phyloP scores from a whole-genome alignment of 2,797 vertebrate species.

The Tiaroga cobitis region DNA sequence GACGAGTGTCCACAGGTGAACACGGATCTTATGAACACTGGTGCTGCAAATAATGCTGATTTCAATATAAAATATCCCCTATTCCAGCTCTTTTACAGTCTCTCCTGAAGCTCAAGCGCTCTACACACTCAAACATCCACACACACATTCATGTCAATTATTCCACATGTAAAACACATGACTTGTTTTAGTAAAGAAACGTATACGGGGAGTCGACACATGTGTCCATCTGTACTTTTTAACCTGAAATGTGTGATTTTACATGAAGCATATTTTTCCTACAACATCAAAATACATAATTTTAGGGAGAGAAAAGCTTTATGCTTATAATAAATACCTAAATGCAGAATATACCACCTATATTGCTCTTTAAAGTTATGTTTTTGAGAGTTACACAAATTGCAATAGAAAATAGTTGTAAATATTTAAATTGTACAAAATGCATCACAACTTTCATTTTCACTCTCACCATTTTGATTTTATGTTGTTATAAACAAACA shows the following conservation, averaged over 20 bases:
- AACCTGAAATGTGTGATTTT: neutral
- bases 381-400: neutral
- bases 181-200: too few relatives aligned
- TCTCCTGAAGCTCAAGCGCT: too few relatives aligned
- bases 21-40: neutral
- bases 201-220: too few relatives aligned
- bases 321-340: neutral
- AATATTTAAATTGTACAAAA: too few relatives aligned
- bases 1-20: neutral
- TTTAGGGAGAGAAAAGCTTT: too few relatives aligned
- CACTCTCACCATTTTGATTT: neutral
- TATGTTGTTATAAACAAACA: neutral
- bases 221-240: too few relatives aligned
- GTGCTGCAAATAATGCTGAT: neutral
- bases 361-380: neutral
- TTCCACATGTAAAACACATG: too few relatives aligned
- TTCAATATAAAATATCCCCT: neutral
- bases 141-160: too few relatives aligned
- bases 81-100: too few relatives aligned
- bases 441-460: neutral
- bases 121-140: too few relatives aligned
- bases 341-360: neutral
- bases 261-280: neutral
- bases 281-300: too few relatives aligned
- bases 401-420: neutral